Percentiles rank a stretch among this genome's conserved stretches.
Conservation (phyloP, 2,113 vertebrate genomes). For the Ophthalmolycus amberensis region DNA sequence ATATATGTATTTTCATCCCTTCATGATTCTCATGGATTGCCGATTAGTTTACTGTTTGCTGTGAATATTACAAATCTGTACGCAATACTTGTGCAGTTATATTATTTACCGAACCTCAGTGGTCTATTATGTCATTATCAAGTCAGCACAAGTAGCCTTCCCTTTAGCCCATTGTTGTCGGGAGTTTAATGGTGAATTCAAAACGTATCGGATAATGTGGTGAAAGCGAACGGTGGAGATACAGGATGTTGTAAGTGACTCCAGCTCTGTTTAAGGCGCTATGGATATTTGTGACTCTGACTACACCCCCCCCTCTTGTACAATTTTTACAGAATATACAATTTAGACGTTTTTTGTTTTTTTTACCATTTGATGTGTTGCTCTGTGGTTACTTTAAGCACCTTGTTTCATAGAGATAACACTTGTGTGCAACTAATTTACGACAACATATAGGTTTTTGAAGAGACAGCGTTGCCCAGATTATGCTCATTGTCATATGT, state of each 20-base stretch:
- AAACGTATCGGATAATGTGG: constrained; percentile 33
- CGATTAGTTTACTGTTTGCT: constrained; percentile 38
- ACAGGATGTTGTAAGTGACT: constrained; percentile 24
- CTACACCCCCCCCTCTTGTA: neutral
- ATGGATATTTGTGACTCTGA: constrained; percentile 16
- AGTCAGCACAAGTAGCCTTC: constrained; percentile 44
- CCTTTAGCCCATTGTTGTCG: constrained; percentile 30
- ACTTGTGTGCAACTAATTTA: neutral
- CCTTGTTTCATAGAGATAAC: neutral
- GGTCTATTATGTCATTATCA: constrained; percentile 53
- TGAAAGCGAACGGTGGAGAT: constrained; percentile 27
- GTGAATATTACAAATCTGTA: constrained; percentile 32
- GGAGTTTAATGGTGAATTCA: constrained; percentile 33
- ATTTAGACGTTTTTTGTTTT: neutral
- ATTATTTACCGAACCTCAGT: constrained; percentile 44
- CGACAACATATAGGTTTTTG: neutral
- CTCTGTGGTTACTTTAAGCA: neutral
- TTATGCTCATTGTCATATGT: neutral
- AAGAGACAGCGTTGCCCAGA: neutral
- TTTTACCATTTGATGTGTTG: neutral
- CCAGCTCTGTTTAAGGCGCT: constrained; percentile 6
- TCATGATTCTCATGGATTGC: constrained; percentile 46
- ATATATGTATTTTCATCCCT: constrained; percentile 51
- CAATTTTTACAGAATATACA: neutral
- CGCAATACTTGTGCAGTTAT: constrained; percentile 10